These are phyloP conservation scores for Sebastes hopkinsi DNA, from an alignment of 2,797 vertebrate species.

Conservation along the genomic window DNA sequence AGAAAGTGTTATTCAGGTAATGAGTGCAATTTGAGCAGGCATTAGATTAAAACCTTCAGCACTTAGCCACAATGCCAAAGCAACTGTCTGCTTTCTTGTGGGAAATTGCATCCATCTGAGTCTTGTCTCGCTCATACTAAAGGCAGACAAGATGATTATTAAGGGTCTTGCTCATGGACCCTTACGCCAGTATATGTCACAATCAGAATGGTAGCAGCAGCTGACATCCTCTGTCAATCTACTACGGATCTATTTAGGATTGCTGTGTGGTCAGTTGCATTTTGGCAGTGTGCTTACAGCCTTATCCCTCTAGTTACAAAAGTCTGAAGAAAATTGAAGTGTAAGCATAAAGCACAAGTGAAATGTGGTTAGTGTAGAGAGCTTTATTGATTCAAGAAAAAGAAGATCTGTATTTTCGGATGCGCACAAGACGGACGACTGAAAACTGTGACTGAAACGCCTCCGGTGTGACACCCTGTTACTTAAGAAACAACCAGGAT, in stretches of 20 bases:
- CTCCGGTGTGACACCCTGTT: not conserved
- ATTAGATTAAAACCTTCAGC: constrained; percentile 48
- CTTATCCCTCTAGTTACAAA: not conserved
- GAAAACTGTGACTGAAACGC: not conserved
- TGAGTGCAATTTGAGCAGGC: constrained; percentile 47
- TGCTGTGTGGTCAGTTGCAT: constrained; percentile 7
- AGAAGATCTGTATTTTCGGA: not conserved
- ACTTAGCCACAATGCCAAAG: constrained; percentile 23
- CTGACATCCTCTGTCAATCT: constrained; percentile 6
- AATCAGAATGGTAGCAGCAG: constrained; percentile 6
- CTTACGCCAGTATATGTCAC: not conserved
- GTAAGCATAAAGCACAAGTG: not conserved
- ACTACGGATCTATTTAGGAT: not conserved
- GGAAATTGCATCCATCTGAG: constrained; percentile 22
- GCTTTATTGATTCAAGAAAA: not conserved
- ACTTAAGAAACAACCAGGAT: not conserved
- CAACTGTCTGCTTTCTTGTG: not conserved
- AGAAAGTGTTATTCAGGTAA: constrained; percentile 54
- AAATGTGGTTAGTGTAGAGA: not conserved
- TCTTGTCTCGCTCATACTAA: not conserved
- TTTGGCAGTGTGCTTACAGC: not conserved
- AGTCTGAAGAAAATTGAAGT: not conserved
- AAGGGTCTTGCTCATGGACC: not conserved
- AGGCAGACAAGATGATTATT: not conserved
- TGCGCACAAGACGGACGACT: not conserved